A percentile compares a stretch with the other conserved stretches of the same genome.
Evolutionary conservation across 2,797 vertebrate genomes (phyloP).

Genomic region (Oryzias dopingdopingensis): DNA sequence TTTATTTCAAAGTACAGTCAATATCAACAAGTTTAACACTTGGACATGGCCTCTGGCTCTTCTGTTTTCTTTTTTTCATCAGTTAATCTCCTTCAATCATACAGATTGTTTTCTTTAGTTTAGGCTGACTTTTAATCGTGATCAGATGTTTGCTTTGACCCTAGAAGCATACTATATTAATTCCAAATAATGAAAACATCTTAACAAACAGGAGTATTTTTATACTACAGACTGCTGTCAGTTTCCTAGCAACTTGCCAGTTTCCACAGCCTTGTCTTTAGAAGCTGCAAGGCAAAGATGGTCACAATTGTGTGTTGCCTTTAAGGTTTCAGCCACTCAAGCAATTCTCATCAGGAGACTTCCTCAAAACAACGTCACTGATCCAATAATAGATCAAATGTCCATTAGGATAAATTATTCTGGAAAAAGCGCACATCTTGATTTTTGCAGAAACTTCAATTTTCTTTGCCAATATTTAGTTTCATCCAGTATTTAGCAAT

Average conservation of each 20-base stretch:
- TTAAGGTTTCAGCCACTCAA: conserved; percentile 50
- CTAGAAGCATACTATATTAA: conserved; percentile 25
- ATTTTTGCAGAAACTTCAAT: too few species aligned
- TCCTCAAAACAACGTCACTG: conserved; percentile 52
- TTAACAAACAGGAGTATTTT: conserved; percentile 25
- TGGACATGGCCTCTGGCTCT: background rate
- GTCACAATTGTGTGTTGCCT: conserved; percentile 47
- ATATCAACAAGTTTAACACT: conserved; percentile 11
- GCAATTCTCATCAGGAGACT: conserved; percentile 50
- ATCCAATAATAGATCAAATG: too few species aligned
- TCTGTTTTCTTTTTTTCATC: background rate
- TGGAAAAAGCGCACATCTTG: too few species aligned
- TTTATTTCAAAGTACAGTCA: conserved; percentile 15
- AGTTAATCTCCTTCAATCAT: conserved; percentile 1
- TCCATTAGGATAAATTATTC: too few species aligned
- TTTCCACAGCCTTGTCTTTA: conserved; percentile 57
- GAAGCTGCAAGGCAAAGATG: conserved; percentile 47
- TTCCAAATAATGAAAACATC: conserved; percentile 34
- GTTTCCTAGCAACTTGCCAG: conserved; percentile 78
- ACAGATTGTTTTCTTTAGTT: background rate
- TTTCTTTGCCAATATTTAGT: too few species aligned
- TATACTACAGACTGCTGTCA: conserved; percentile 43
- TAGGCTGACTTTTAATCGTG: conserved; percentile 8
- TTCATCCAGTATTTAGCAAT: too few species aligned
- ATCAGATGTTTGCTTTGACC: conserved; percentile 7